These are phyloP conservation scores for Takifugu flavidus DNA, from an alignment of 2,113 vertebrate genomes.

Conservation along the genomic window DNA sequence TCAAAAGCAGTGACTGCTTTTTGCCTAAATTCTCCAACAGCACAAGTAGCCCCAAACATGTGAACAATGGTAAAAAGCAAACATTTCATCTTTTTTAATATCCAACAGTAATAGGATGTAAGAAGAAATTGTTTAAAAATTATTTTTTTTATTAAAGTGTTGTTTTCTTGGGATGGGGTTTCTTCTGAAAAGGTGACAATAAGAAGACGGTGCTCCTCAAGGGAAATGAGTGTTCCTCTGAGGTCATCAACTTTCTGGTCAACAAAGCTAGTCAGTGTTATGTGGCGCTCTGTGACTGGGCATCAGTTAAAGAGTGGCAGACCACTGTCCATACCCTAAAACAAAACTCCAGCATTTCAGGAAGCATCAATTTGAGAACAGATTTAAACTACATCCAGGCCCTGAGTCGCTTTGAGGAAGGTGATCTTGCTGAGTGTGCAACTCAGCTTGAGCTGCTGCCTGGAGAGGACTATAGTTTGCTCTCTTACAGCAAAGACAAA, in stretches of 20 bases:
- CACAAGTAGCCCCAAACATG: constrained; percentile 90
- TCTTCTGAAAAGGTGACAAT: constrained; percentile 77
- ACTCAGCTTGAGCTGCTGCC: constrained; percentile 91
- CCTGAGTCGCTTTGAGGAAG: constrained; percentile 90
- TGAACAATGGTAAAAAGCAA: constrained; percentile 79
- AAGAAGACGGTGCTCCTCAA: constrained; percentile 92
- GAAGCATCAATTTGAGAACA: constrained; percentile 83
- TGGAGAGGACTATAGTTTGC: constrained; percentile 89
- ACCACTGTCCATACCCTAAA: constrained; percentile 82
- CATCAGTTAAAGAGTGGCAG: constrained; percentile 95
- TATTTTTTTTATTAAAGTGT: background rate
- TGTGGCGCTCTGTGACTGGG: constrained; percentile 89
- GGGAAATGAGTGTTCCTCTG: constrained; percentile 86
- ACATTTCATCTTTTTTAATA: background rate
- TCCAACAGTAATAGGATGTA: background rate
- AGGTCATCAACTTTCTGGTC: constrained; percentile 91
- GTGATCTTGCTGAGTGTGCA: constrained; percentile 85
- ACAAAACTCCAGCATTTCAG: constrained; percentile 81
- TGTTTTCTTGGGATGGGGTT: background rate
- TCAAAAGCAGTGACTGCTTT: constrained; percentile 82
- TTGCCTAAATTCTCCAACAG: constrained; percentile 84
- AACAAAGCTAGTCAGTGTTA: constrained; percentile 96
- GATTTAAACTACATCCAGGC: constrained; percentile 98
- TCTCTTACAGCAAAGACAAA: constrained; percentile 88
- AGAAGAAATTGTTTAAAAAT: background rate